Percentiles rank a stretch among this genome's conserved stretches.
These are phyloP conservation scores for Pantherophis alleghaniensis DNA, from an alignment of 2,797 vertebrate genomes.

Conservation along the genomic window DNA sequence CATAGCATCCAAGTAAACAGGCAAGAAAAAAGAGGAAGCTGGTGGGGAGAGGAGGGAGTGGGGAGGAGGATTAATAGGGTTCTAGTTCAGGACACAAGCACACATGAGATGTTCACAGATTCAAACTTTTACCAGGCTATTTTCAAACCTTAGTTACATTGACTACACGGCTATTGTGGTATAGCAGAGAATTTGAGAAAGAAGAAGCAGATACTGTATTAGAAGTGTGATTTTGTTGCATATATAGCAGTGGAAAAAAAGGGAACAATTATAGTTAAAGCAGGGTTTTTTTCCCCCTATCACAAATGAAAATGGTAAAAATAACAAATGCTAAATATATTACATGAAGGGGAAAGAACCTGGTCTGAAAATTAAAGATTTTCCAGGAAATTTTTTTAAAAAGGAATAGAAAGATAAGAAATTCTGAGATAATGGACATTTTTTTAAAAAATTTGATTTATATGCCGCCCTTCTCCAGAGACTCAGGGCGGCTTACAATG, in stretches of 20 bases:
- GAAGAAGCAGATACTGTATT: not conserved
- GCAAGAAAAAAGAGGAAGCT: not conserved
- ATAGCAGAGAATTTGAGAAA: not conserved
- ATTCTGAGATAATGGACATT: not conserved
- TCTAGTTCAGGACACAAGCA: not conserved
- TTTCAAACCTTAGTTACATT: not conserved
- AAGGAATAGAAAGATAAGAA: not conserved
- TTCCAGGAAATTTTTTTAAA: not conserved
- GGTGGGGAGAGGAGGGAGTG: not conserved
- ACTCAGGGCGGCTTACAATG: no score
- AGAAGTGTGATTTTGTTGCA: not conserved
- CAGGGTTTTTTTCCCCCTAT: not conserved
- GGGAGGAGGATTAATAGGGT: not conserved
- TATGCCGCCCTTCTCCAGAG: no score
- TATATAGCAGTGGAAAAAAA: not conserved
- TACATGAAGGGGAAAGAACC: not conserved
- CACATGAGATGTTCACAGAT: no score
- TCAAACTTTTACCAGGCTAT: not conserved
- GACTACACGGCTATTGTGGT: not conserved
- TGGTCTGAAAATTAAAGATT: not conserved
- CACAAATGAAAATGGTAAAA: not conserved
- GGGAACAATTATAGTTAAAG: not conserved
- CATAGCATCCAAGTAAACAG: not conserved
- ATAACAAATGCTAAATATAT: not conserved
- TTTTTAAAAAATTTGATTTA: no score